A percentile compares a stretch with the other conserved stretches of the same genome.
Conservation (phyloP, 2,888 invertebrate species). For the Myathropa florea region DNA sequence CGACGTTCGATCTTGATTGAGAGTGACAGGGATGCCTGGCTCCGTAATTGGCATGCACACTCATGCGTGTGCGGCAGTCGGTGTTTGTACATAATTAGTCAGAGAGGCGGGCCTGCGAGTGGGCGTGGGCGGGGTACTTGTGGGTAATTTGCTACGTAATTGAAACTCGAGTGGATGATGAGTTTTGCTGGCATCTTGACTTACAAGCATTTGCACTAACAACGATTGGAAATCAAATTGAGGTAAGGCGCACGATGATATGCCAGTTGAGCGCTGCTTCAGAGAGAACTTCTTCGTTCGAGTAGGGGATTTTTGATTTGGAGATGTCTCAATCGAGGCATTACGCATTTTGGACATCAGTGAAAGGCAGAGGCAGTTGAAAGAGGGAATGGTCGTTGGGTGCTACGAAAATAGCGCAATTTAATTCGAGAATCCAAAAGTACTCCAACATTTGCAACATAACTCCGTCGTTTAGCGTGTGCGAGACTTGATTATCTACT, state of each 20-base stretch:
- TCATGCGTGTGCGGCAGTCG: not conserved
- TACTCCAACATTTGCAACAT: no score
- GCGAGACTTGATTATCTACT: no score
- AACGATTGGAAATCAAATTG: not conserved
- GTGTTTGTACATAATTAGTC: conserved; percentile 18
- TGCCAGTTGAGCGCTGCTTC: not conserved
- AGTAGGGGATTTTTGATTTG: not conserved
- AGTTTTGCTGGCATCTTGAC: not conserved
- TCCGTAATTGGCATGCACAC: not conserved
- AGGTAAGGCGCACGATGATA: not conserved
- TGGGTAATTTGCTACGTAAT: conserved; percentile 24
- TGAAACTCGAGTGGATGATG: conserved; percentile 16
- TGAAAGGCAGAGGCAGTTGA: no score
- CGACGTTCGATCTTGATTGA: conserved; percentile 32
- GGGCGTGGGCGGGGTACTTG: not conserved
- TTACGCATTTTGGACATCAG: no score
- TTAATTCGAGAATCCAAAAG: no score
- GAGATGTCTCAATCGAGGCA: not conserved
- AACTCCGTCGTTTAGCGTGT: no score
- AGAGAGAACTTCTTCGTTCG: no score
- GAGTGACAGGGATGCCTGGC: conserved; percentile 1
- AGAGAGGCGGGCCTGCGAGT: not conserved
- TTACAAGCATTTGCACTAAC: not conserved
- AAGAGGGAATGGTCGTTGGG: no score
- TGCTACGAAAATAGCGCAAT: no score